Conservation (phyloP, 2,888 invertebrate genomes). For the Anthophora plumipes region DNA sequence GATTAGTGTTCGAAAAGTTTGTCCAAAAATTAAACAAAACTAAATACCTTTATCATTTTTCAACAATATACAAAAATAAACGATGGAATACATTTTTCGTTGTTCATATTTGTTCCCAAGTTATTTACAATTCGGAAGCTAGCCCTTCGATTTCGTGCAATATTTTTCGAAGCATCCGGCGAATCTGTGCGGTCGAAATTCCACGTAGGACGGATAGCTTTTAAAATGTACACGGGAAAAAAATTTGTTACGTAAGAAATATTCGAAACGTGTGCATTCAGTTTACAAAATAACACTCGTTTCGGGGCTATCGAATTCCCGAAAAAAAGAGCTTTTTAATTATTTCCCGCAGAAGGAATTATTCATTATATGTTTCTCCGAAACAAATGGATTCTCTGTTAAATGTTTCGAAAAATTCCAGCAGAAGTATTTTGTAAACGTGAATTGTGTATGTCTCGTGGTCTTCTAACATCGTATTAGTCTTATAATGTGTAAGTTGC, state of each 20-base stretch:
- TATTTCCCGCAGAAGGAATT: not conserved
- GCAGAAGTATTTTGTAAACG: no score
- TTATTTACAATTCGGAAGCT: constrained; percentile 3
- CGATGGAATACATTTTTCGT: not conserved
- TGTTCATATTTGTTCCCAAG: not conserved
- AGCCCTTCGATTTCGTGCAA: not conserved
- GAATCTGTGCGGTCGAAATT: constrained; percentile 6
- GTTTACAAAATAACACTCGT: constrained; percentile 13
- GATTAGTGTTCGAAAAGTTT: not conserved
- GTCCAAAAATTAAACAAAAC: not conserved
- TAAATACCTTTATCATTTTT: no score
- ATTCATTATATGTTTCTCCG: not conserved
- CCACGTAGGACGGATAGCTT: not conserved
- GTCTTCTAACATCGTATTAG: no score
- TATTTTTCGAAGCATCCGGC: constrained; percentile 1
- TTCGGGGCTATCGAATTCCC: not conserved
- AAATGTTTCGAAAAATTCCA: no score
- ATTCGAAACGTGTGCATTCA: constrained; percentile 10
- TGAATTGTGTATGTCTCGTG: no score
- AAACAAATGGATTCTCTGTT: no score
- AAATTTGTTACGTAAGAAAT: not conserved
- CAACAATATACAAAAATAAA: not conserved
- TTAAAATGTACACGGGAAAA: constrained; percentile 5
- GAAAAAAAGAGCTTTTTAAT: not conserved
- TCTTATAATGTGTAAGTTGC: no score